phyloP scores from a whole-genome alignment of 2,797 vertebrate species.

The Eulemur albifrons region DNA sequence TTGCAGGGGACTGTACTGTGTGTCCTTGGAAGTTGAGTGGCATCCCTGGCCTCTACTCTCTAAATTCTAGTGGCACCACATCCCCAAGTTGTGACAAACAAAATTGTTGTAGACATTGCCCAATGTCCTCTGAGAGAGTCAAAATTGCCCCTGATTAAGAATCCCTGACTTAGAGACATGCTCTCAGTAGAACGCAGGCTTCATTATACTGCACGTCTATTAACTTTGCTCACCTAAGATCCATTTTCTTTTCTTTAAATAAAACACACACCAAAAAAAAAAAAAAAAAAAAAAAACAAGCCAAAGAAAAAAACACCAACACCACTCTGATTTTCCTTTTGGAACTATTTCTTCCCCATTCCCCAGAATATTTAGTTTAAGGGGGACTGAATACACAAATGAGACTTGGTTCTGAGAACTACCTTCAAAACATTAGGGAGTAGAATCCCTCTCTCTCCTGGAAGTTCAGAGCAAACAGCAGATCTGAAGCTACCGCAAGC shows the following conservation, averaged over 20 bases:
- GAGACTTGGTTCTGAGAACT: not conserved
- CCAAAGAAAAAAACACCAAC: not conserved
- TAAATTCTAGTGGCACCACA: not conserved
- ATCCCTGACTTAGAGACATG: not conserved
- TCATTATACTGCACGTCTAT: fast-evolving
- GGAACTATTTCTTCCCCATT: not conserved
- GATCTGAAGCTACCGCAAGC: not conserved
- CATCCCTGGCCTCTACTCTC: not conserved
- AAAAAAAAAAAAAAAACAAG: too few species aligned
- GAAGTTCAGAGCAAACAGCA: not conserved
- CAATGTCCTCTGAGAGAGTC: not conserved
- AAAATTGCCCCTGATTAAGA: not conserved
- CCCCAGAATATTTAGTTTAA: not conserved
- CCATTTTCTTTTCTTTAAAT: not conserved
- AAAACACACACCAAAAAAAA: not conserved
- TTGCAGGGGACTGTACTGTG: not conserved
- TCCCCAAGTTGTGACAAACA: not conserved
- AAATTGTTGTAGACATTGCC: not conserved
- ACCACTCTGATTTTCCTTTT: not conserved
- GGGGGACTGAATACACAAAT: not conserved
- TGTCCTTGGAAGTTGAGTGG: fast-evolving
- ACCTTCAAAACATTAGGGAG: not conserved
- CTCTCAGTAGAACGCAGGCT: not conserved
- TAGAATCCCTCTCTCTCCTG: not conserved
- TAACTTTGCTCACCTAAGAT: not conserved